Evolutionary conservation across 37 sponge, comb jelly and placozoan species (phyloP), one percentile per base, ranked within the genome.

Genomic region (Cliona cf. orientalis): DNA sequence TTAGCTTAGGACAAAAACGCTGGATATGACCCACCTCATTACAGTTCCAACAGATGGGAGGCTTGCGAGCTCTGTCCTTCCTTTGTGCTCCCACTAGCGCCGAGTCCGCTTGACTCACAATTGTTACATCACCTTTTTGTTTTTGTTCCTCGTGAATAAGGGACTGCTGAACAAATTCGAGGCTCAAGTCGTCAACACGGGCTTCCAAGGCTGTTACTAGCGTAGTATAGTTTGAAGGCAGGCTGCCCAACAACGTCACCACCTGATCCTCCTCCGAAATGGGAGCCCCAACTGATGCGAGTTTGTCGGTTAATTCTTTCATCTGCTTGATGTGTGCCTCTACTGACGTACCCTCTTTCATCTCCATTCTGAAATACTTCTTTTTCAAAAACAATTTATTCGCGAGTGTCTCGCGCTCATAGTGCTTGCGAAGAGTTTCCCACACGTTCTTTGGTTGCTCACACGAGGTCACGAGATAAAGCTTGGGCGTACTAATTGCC

Each of bases 371-470:
- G 36, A 88, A 88, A 43, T 88, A 88, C 43, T 69, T 42, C 49
- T 78, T 86, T 66, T 78, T 86, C 29, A 86, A 64, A 7, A 86
- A 65, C 42, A 79, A 58, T 64, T 86, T 86, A 74, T 86, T 86
- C 1, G 74, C 87, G 32, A 86, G 44, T 1, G 80, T 86, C 9
- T 86, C 87, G 28, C 66, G 62, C 58, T 86, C 87, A 60, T 74
- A 86, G 39, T 79, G 73, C 0, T 79, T 73, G 3, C 74, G n/a
- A 11, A 79, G 64, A 22, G 66, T 41, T 5, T 71, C 58, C 80
- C 87, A 79, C 1, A 32, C 80, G 22, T 57, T 56, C 53, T 42
- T 60, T 0, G 86, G 86, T 33, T 44, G 26, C 38, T 80, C 75
- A 49, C 25, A 80, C 23, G 75, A 87, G 22, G 77, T 88, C 28